These are phyloP conservation scores for Morpho deidamia DNA, from an alignment of 2,888 invertebrate genomes.

Conservation along the genomic window DNA sequence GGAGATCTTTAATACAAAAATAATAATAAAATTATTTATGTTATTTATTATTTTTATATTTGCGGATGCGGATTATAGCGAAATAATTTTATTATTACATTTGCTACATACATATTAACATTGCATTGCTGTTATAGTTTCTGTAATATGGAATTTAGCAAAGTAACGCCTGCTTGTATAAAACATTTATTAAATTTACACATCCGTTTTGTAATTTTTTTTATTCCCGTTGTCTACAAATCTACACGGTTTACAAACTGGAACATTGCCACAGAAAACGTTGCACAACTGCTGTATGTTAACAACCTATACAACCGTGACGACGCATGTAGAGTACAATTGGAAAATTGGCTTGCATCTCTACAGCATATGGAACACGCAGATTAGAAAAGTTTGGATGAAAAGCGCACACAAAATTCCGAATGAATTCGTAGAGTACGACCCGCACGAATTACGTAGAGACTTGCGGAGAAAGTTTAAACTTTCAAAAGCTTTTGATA, in stretches of 20 bases:
- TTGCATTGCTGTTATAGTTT: too few species aligned
- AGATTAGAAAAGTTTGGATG: constrained; percentile 19
- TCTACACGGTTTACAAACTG: constrained; percentile 19
- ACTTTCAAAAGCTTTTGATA: too few species aligned
- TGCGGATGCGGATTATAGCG: too few species aligned
- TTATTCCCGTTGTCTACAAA: neutral
- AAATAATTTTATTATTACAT: too few species aligned
- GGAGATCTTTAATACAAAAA: too few species aligned
- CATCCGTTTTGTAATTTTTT: too few species aligned
- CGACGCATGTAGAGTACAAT: constrained; percentile 12
- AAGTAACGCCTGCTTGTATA: too few species aligned
- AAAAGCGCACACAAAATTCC: constrained; percentile 5
- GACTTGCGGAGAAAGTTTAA: neutral
- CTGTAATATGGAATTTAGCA: too few species aligned
- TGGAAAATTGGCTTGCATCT: constrained; percentile 18
- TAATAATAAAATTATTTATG: too few species aligned
- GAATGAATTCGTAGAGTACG: constrained; percentile 6
- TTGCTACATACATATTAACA: too few species aligned
- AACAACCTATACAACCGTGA: constrained; percentile 10
- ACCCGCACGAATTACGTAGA: neutral
- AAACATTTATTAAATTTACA: too few species aligned
- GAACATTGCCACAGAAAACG: constrained; percentile 28
- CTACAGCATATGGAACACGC: constrained; percentile 8
- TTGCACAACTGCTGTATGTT: constrained; percentile 13
- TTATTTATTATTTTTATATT: too few species aligned